These are phyloP conservation scores for Pachycephala philippinensis DNA, from an alignment of 2,113 vertebrate genomes.

Conservation along the genomic window DNA sequence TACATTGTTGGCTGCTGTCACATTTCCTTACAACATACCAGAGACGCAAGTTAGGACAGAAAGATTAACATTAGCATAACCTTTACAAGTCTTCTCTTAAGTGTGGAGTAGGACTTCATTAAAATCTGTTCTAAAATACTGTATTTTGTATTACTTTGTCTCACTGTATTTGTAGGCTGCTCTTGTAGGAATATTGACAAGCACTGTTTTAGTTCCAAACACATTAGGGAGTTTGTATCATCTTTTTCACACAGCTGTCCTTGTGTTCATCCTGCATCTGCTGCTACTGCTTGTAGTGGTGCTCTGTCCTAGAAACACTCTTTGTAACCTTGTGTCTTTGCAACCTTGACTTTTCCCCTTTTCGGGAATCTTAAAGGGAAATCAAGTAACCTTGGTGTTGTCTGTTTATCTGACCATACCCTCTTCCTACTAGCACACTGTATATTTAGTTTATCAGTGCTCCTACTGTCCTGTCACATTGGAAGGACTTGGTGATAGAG, in stretches of 20 bases:
- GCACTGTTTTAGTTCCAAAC: background rate
- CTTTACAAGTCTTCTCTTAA: background rate
- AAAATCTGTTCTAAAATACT: background rate
- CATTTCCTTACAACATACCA: background rate
- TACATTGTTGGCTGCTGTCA: background rate
- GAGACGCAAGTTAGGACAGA: background rate
- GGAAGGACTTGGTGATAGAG: background rate
- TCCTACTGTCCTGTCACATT: background rate
- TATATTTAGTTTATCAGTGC: background rate
- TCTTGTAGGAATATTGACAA: background rate
- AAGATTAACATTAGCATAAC: background rate
- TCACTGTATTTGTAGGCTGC: background rate
- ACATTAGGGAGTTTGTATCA: background rate
- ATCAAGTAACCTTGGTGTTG: background rate
- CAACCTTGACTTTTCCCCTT: background rate
- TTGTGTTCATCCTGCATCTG: background rate
- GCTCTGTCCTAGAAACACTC: background rate
- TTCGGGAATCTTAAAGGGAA: background rate
- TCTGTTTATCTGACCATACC: background rate
- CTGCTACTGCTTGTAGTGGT: background rate
- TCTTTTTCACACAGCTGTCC: background rate
- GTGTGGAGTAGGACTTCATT: background rate
- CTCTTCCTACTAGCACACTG: background rate
- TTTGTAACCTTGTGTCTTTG: background rate
- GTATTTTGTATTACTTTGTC: background rate